A percentile compares a stretch with the other conserved stretches of the same genome.
Conservation (phyloP, 2,797 vertebrate species). For the Gephyroberyx darwinii region DNA sequence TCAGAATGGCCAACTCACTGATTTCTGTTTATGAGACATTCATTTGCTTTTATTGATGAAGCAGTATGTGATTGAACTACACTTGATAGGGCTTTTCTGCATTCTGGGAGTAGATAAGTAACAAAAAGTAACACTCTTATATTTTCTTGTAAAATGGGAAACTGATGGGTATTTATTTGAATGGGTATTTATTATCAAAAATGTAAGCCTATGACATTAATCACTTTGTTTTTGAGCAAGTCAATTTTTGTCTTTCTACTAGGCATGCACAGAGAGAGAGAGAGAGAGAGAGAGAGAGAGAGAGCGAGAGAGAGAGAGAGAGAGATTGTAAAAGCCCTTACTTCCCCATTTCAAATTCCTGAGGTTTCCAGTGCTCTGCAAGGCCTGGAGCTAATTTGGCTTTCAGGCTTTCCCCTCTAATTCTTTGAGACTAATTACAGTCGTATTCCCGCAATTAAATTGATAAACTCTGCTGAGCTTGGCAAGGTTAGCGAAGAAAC, state of each 20-base stretch:
- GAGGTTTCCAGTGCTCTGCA: conserved; percentile 73
- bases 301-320: conserved; percentile 3
- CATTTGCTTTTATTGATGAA: neutral
- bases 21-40: neutral
- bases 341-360: conserved; percentile 78
- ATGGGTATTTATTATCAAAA: neutral
- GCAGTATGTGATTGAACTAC: neutral
- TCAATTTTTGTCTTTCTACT: conserved; percentile 51
- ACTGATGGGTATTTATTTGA: neutral
- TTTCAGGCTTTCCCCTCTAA: conserved; percentile 78
- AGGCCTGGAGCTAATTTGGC: conserved; percentile 81
- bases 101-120: neutral
- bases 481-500: conserved; percentile 55
- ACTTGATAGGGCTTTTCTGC: neutral
- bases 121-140: conserved; percentile 28
- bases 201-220: conserved; percentile 22
- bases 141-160: conserved; percentile 21
- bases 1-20: neutral
- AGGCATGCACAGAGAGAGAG: conserved; percentile 20
- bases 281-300: conserved; percentile 8
- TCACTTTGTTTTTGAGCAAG: conserved; percentile 31
- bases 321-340: conserved; percentile 64
- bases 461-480: conserved; percentile 78
- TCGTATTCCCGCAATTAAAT: conserved; percentile 79
- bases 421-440: conserved; percentile 80